Evolutionary conservation across 2,113 vertebrate genomes (phyloP).

Genomic region (Chaetodon trifascialis): DNA sequence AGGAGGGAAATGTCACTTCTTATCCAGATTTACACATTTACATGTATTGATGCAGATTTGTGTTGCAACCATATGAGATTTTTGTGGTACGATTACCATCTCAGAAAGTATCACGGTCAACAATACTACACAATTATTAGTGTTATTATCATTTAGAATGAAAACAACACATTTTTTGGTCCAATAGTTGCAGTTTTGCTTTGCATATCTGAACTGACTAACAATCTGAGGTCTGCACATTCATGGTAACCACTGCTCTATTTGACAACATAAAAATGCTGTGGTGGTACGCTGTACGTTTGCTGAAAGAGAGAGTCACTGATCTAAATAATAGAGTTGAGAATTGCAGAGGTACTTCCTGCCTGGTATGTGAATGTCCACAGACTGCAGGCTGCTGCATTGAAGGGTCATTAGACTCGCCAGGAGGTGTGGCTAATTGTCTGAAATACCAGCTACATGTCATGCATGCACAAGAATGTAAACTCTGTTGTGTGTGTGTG

Average conservation of each 20-base stretch:
- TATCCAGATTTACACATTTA: constrained; percentile 2
- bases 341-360: constrained; percentile 22
- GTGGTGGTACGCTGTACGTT: neutral
- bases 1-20: neutral
- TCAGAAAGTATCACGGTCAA: too few relatives aligned
- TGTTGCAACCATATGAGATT: too few relatives aligned
- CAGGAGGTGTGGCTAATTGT: constrained; percentile 31
- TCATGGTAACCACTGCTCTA: neutral
- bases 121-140: too few relatives aligned
- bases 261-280: neutral
- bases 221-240: neutral
- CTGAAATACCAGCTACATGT: constrained; percentile 61
- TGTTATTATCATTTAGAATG: too few relatives aligned
- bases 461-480: constrained; percentile 70
- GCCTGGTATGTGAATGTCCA: constrained; percentile 5
- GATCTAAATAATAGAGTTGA: constrained; percentile 22
- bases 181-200: constrained; percentile 25
- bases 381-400: constrained; percentile 9
- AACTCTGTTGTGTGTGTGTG: constrained; percentile 50
- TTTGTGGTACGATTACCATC: too few relatives aligned
- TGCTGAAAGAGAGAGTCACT: neutral
- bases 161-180: too few relatives aligned
- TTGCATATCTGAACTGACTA: neutral
- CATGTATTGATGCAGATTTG: neutral
- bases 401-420: constrained; percentile 36